Percentiles rank a stretch among this genome's conserved stretches.
These are phyloP conservation scores for Yponomeuta plumbellus DNA, from an alignment of 2,888 invertebrate species.

Conservation along the genomic window DNA sequence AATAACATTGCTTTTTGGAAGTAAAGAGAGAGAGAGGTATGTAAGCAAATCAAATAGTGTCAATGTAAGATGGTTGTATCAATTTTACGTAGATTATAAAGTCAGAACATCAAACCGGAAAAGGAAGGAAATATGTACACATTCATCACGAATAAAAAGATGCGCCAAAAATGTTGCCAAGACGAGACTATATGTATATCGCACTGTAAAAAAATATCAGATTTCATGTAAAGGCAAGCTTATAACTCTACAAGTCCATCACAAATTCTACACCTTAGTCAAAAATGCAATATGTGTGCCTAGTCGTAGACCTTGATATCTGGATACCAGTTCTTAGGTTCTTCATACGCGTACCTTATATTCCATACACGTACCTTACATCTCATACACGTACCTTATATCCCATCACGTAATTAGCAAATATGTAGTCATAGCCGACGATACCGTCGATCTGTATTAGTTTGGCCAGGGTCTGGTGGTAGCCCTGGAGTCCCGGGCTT, in stretches of 20 bases:
- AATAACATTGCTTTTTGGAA: not conserved
- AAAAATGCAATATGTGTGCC: no score
- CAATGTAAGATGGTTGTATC: no score
- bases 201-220: no score
- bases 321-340: conserved; percentile 90
- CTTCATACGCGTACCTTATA: conserved; percentile 45
- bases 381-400: conserved; percentile 80
- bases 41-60: not conserved
- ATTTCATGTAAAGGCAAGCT: no score
- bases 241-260: no score
- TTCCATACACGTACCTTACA: conserved; percentile 78
- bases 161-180: no score
- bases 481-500: conserved; percentile 94
- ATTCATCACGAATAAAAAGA: no score
- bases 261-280: no score
- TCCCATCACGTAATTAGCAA: conserved; percentile 93
- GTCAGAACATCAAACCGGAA: no score
- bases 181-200: no score
- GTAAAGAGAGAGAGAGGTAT: not conserved
- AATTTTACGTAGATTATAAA: no score
- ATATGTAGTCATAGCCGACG: conserved; percentile 92
- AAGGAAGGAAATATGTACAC: no score
- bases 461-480: conserved; percentile 93
- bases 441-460: conserved; percentile 86
- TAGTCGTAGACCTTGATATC: conserved; percentile 96